Evolutionary conservation across 2,797 vertebrate species (phyloP).

Genomic region (Sternotherus odoratus): DNA sequence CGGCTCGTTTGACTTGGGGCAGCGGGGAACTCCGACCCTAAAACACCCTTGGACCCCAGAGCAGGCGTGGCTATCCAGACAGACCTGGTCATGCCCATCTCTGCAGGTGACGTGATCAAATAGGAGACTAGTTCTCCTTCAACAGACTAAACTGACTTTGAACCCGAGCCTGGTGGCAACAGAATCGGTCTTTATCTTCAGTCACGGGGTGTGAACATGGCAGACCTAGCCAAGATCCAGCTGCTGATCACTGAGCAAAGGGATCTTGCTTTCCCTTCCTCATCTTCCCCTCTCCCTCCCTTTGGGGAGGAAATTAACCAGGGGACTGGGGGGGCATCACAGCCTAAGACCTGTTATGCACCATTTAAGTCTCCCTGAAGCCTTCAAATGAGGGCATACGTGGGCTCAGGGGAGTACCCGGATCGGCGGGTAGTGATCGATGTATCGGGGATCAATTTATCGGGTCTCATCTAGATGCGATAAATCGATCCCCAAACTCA

Average conservation of each 20-base stretch:
- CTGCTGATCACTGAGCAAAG: neutral
- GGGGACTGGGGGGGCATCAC: neutral
- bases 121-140: neutral
- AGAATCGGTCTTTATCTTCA: neutral
- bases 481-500: no score
- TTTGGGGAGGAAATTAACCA: neutral
- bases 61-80: neutral
- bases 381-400: neutral
- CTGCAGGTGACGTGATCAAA: neutral
- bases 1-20: neutral
- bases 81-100: neutral
- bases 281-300: neutral
- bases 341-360: neutral
- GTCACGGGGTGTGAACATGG: neutral
- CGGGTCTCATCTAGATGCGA: no score
- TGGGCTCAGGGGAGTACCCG: neutral
- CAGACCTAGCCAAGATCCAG: neutral
- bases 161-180: neutral
- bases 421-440: no score
- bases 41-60: neutral
- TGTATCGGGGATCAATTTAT: no score
- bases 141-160: neutral
- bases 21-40: neutral
- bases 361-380: neutral
- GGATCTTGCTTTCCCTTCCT: neutral